A percentile compares a stretch with the other conserved stretches of the same genome.
phyloP scores from a whole-genome alignment of 2,113 vertebrate species.

The Telmatochromis bifrenatus region DNA sequence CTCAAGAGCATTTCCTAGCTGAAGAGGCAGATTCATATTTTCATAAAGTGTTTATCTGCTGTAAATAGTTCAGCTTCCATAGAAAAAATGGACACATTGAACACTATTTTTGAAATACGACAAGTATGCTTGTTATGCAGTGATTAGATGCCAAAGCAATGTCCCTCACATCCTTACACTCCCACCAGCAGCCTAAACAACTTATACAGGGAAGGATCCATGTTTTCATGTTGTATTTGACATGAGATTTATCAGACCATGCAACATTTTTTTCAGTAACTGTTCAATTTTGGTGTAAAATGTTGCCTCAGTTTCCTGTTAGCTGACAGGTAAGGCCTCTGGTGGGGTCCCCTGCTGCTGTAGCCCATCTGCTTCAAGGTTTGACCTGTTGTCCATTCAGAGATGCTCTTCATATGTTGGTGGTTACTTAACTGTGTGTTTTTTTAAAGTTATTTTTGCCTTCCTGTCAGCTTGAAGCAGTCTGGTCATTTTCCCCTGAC shows the following conservation, averaged over 20 bases:
- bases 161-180: fast-evolving
- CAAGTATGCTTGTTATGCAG: not conserved
- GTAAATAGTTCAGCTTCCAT: not conserved
- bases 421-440: not conserved
- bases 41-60: not conserved
- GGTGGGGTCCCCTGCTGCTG: not conserved
- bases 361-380: not conserved
- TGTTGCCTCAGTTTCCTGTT: not conserved
- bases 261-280: not conserved
- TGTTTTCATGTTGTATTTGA: not conserved
- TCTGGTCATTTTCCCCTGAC: not conserved
- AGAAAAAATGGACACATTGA: not conserved
- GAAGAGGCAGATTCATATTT: not conserved
- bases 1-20: not conserved
- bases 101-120: not conserved
- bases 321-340: not conserved
- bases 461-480: not conserved
- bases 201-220: not conserved
- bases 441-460: not conserved
- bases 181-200: not conserved
- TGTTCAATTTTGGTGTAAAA: not conserved
- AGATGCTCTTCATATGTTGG: not conserved
- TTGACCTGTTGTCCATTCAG: not conserved
- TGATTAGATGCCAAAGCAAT: not conserved
- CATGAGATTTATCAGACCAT: not conserved